Base-by-base conservation (phyloP, 30 jellyfish, hydroid and myxozoan genomes). In the Aurelia aurita region DNA sequence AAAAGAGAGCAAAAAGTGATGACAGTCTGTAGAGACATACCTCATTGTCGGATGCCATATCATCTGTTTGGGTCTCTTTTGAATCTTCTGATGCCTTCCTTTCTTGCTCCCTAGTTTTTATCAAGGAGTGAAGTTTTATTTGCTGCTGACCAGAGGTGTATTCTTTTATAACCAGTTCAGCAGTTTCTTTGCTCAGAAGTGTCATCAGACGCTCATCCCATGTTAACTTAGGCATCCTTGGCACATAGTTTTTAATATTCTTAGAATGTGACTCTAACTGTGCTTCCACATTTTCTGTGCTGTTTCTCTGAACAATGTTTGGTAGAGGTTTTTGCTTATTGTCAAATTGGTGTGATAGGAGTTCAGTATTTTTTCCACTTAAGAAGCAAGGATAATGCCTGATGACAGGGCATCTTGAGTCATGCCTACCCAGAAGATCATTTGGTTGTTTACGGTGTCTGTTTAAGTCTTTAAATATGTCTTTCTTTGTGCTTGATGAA, bases 151-250 rank as follows among this genome's bases (percentile, higher is more conserved):
- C 93, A 18, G 87, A 53, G 1, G 97, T 86, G 72, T 69, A 47
- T 28, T 92, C 95, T 22, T 80, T 86, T 18, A 87, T 57, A n/a
- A 92, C 82, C 82, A 79, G 3, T 23, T 87, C 92, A 22, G 98
- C 97, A 54, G 97, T 92, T 55, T 89, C 96, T 75, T 81, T 82
- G 64, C 97, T 92, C 21, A 92, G 84, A 32, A 63, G 82, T 26
- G 89, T 43, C 72, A 92, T 62, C 10, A 92, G 58, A 58, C 81
- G 72, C 58, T 92, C 98, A 47, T 92, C 98, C 98, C 98, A 92
- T 10, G 80, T 28, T 21, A 83, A 16, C 46, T 34, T 77, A 3
- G 78, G 69, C 9, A 35, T 62, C 60, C n/a, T 44, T 28, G 10
- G 20, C 28, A n/a, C 23, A 31, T 22, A 22, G 5, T 1, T 57